Evolutionary conservation across 2,113 vertebrate species (phyloP).

Genomic region (Propithecus coquereli): DNA sequence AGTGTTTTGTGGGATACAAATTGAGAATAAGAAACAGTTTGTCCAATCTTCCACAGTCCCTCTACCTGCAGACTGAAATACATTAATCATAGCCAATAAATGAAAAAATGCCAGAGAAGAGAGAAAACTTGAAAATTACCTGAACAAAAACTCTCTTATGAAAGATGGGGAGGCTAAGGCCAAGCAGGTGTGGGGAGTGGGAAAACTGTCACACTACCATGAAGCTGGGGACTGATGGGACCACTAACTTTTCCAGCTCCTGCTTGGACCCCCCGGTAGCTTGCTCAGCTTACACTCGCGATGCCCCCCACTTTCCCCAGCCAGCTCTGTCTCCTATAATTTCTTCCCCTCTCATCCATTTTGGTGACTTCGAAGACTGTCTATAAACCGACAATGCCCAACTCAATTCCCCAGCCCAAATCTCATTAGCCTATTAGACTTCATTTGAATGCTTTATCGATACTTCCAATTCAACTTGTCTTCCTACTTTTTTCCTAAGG

Average conservation of each 20-base stretch:
- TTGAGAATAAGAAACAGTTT: not conserved
- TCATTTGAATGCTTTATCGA: not conserved
- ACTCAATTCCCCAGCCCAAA: not conserved
- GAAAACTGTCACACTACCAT: not conserved
- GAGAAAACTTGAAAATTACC: not conserved
- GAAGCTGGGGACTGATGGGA: not conserved
- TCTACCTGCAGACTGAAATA: not conserved
- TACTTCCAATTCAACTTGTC: not conserved
- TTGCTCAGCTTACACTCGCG: not conserved
- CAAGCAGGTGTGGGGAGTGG: not conserved
- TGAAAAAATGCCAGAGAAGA: not conserved
- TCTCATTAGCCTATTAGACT: not conserved
- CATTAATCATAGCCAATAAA: not conserved
- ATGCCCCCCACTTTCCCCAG: fast-evolving
- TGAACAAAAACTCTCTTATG: not conserved
- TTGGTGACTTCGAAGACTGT: not conserved
- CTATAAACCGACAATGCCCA: not conserved
- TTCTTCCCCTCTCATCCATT: not conserved
- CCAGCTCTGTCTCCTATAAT: not conserved
- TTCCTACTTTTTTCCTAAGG: not conserved
- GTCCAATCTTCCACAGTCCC: not conserved
- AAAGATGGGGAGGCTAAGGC: not conserved
- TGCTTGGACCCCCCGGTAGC: not conserved
- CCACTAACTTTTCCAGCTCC: not conserved
- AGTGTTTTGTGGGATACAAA: not conserved